Base-by-base conservation (phyloP, 2,888 invertebrate species). In the Nomada ruficornis region DNA sequence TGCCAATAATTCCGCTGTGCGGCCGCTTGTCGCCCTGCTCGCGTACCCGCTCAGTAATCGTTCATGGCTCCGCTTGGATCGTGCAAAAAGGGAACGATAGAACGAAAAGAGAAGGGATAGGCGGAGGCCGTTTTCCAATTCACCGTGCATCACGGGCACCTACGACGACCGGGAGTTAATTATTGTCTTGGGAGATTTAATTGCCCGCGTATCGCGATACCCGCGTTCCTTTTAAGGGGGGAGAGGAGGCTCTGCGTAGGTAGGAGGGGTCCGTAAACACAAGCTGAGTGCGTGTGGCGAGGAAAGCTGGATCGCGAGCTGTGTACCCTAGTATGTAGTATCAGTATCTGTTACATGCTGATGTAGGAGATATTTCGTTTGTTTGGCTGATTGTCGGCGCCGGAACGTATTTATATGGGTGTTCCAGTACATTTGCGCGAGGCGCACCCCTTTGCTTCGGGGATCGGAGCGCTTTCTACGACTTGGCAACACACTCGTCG, bases 181-280 rank as follows among this genome's bases (percentile, higher is more conserved):
- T 92, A 93, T 93, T 92, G 91, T 89, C 89, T 86, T 59, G 86
- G 88, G 13, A 85, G 89, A 91, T 93, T 93, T 93, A 93, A 93
- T 93, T 93, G 92, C 92, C 70, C 87, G 84, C 72, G 78, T 83
- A 87, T 81, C 87, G 86, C 87, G 89, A 87, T 89, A 89, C 75
- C 60, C 69, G 26, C 74, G 80, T 75, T 67, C 83, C 72, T 77
- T 80, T 83, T 76, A 74, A 73, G 69, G 64, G 63, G 54, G 44
- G 64, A 47, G 44, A 62, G 29, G 62, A 4, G 20, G 23, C 29
- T 7, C 44, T 52, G 7, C 36, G 69, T 54, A n/a, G 2, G 47
- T 42, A n/a, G 72, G 72, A 42, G 63, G 65, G 74, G 75, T 64
- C 44, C 67, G 80, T 82, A 77, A 87, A 85, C 80, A 82, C 73